Evolutionary conservation across 2,888 invertebrate species (phyloP).

Genomic region (Oeneis ivallda): DNA sequence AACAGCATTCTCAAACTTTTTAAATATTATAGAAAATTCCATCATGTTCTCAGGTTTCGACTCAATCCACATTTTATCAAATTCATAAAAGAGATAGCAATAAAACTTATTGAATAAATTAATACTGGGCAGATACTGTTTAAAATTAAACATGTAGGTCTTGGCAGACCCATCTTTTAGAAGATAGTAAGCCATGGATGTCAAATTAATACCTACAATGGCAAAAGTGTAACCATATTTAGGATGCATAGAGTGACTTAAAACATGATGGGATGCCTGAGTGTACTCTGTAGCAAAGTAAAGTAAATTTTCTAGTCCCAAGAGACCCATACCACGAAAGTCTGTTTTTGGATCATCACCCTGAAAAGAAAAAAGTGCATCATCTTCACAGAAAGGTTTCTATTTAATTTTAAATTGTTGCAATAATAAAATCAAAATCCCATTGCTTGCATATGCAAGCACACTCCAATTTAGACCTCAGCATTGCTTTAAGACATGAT

Average conservation of each 20-base stretch:
- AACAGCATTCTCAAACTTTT: conserved; percentile 90
- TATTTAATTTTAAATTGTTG: too few species aligned
- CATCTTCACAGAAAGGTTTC: too few species aligned
- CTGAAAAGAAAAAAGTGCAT: conserved; percentile 66
- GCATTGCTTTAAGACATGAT: too few species aligned
- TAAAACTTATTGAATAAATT: conserved; percentile 95
- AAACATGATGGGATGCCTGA: conserved; percentile 89
- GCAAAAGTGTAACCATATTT: conserved; percentile 93
- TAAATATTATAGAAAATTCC: conserved; percentile 95
- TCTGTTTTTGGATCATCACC: conserved; percentile 99
- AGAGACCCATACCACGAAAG: conserved; percentile 98
- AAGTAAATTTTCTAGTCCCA: conserved; percentile 95
- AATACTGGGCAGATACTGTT: conserved; percentile 84
- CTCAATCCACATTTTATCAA: conserved; percentile 96
- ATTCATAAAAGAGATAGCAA: conserved; percentile 95
- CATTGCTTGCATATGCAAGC: too few species aligned
- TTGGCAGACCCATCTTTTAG: conserved; percentile 91
- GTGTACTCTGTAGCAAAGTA: conserved; percentile 92
- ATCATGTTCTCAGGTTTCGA: conserved; percentile 96
- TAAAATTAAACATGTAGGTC: conserved; percentile 94
- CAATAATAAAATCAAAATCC: too few species aligned
- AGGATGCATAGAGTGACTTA: conserved; percentile 94
- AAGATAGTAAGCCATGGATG: conserved; percentile 92
- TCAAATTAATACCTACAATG: conserved; percentile 97
- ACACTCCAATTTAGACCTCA: too few species aligned